Percentiles rank a stretch among this genome's conserved stretches.
Evolutionary conservation across 2,797 vertebrate species (phyloP).

Genomic region (Micropoecilia bifurca): DNA sequence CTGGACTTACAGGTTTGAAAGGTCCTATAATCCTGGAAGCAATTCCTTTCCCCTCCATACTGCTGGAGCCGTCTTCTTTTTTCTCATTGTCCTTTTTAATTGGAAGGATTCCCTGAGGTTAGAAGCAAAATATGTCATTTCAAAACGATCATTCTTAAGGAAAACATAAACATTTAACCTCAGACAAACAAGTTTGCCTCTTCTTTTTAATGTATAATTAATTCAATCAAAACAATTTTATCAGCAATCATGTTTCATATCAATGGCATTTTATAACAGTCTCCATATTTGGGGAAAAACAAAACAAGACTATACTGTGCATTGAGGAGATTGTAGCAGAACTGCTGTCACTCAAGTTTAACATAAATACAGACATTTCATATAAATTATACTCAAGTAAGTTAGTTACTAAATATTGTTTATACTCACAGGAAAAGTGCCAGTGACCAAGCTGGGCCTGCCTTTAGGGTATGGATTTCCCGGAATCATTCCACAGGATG

Average conservation of each 20-base stretch:
- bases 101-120: constrained; percentile 74
- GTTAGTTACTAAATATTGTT: neutral
- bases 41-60: constrained; percentile 92
- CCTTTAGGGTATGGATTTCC: constrained; percentile 99
- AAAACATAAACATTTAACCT: neutral
- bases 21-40: constrained; percentile 93
- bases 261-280: neutral
- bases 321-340: neutral
- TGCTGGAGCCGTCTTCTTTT: constrained; percentile 72
- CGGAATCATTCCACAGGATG: constrained; percentile 97
- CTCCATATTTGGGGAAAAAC: neutral
- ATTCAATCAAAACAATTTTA: neutral
- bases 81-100: constrained; percentile 94
- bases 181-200: neutral
- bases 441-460: constrained; percentile 93
- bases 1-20: constrained; percentile 89
- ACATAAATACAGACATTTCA: neutral
- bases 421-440: constrained; percentile 92
- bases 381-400: neutral
- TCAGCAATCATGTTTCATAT: neutral
- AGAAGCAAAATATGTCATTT: constrained; percentile 17
- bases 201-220: neutral
- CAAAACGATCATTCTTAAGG: neutral
- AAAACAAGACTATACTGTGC: neutral
- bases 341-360: neutral